These are phyloP conservation scores for Listronotus bonariensis DNA, from an alignment of 1,140 invertebrate genomes.

Conservation along the genomic window DNA sequence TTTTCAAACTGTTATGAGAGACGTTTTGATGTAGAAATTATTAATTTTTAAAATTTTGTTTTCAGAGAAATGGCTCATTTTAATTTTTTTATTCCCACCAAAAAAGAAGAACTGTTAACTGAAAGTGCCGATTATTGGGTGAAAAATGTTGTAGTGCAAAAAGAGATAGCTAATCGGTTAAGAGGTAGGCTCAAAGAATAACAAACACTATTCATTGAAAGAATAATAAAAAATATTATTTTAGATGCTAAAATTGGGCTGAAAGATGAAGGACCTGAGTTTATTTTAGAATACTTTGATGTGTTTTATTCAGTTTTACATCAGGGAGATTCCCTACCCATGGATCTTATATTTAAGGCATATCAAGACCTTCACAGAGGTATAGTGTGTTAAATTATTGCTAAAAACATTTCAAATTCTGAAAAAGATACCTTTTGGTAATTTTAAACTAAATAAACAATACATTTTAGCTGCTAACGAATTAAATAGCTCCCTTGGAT, in stretches of 20 bases:
- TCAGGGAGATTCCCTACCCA: constrained; percentile 56
- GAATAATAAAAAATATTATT: constrained; percentile 27
- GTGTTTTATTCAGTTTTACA: constrained; percentile 59
- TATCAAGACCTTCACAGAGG: constrained; percentile 57
- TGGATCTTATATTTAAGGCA: constrained; percentile 47
- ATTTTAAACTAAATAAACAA: background rate
- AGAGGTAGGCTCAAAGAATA: constrained; percentile 29
- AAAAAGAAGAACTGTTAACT: constrained; percentile 41
- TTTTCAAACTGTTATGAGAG: too few species aligned
- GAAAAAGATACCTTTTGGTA: background rate
- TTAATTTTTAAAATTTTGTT: too few species aligned
- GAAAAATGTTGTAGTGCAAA: constrained; percentile 35
- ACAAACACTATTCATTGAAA: too few species aligned
- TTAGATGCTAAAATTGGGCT: constrained; percentile 56
- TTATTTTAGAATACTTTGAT: constrained; percentile 66
- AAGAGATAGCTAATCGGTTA: constrained; percentile 31
- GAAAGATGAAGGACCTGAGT: constrained; percentile 53
- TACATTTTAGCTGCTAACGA: constrained; percentile 38
- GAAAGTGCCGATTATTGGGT: constrained; percentile 38
- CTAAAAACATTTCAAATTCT: background rate
- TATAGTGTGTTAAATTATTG: constrained; percentile 29
- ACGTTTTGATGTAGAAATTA: too few species aligned
- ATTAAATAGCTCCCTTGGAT: constrained; percentile 40
- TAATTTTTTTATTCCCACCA: constrained; percentile 42
- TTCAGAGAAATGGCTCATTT: constrained; percentile 38